A percentile compares a stretch with the other conserved stretches of the same genome.
These are phyloP conservation scores for Pachypeltis micranthus DNA, from an alignment of 1,140 invertebrate species.

Conservation along the genomic window DNA sequence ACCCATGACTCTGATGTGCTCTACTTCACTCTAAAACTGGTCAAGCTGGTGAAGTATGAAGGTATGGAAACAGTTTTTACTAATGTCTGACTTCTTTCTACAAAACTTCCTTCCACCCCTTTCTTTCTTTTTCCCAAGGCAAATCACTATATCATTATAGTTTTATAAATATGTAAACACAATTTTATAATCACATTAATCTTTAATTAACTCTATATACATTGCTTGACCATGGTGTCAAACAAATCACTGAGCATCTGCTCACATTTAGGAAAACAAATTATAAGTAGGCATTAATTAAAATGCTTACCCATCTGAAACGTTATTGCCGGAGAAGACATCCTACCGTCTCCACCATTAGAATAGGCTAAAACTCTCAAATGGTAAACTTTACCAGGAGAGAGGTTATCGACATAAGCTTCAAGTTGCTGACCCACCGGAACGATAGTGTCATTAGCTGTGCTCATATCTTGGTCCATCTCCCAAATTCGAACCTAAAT, in stretches of 20 bases:
- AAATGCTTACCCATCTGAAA: slow-evolving; percentile 66
- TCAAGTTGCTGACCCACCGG: slow-evolving; percentile 62
- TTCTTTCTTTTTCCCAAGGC: not conserved
- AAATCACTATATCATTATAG: not conserved
- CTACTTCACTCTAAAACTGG: too few species aligned
- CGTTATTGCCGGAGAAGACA: slow-evolving; percentile 80
- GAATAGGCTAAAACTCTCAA: slow-evolving; percentile 85
- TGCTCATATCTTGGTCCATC: slow-evolving; percentile 80
- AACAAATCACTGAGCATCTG: not conserved
- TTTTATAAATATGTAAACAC: not conserved
- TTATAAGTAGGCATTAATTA: not conserved
- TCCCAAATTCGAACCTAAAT: slow-evolving; percentile 82
- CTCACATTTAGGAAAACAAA: too few species aligned
- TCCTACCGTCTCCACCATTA: slow-evolving; percentile 86
- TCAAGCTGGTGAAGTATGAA: too few species aligned
- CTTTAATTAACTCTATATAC: not conserved
- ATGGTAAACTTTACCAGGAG: slow-evolving; percentile 75
- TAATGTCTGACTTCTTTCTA: not conserved
- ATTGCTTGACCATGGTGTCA: too few species aligned
- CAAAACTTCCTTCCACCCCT: not conserved
- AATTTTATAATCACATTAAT: not conserved
- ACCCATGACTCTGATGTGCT: too few species aligned
- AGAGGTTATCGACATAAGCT: slow-evolving; percentile 61
- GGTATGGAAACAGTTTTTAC: not conserved
- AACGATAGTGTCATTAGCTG: slow-evolving; percentile 74